Percentiles rank a stretch among this genome's conserved stretches.
Evolutionary conservation across 2,797 vertebrate genomes (phyloP).

Genomic region (Miichthys miiuy): DNA sequence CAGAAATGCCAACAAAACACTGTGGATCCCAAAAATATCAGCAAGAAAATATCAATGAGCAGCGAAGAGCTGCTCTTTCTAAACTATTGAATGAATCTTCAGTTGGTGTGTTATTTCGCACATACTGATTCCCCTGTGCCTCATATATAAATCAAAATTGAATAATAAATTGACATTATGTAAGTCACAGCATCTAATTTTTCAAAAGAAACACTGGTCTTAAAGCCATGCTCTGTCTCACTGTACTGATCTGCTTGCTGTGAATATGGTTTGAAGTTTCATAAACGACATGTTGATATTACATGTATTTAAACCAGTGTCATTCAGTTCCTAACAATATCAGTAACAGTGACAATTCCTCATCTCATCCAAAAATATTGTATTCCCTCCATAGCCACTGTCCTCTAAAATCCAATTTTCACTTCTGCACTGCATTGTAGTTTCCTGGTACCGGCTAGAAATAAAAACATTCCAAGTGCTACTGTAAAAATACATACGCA

Average conservation of each 20-base stretch:
- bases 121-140: neutral
- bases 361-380: neutral
- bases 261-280: neutral
- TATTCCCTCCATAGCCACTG: neutral
- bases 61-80: neutral
- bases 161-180: neutral
- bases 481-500: neutral
- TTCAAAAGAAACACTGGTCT: neutral
- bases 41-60: neutral
- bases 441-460: neutral
- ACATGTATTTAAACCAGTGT: no score
- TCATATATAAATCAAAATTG: neutral
- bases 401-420: neutral
- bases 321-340: no score
- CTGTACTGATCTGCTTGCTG: neutral
- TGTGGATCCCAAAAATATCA: neutral
- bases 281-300: neutral
- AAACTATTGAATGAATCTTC: neutral
- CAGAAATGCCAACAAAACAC: neutral
- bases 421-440: neutral
- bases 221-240: neutral
- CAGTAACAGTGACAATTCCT: no score
- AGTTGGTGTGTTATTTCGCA: neutral
- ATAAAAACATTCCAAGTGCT: neutral
- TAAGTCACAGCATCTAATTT: neutral